Conservation (phyloP, 2,113 vertebrate species). For the Brachyhypopomus occidentalis region DNA sequence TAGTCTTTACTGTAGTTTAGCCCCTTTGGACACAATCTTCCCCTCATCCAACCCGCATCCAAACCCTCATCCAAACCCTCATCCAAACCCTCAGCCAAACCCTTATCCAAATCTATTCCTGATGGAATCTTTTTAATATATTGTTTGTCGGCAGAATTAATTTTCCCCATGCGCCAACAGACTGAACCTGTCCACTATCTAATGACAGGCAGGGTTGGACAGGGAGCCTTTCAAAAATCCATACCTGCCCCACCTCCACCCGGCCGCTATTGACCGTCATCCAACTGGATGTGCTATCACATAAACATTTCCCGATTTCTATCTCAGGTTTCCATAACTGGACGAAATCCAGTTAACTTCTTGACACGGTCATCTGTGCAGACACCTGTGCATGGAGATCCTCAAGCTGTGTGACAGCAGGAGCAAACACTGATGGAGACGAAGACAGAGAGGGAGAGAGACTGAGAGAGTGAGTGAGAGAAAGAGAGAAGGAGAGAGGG, state of each 20-base stretch:
- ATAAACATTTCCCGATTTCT: conserved; percentile 82
- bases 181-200: conserved; percentile 77
- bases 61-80: not conserved
- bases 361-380: conserved; percentile 73
- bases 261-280: conserved; percentile 79
- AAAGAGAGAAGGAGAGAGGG: not conserved
- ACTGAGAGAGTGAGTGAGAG: not conserved
- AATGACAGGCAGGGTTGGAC: conserved; percentile 69
- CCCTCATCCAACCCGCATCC: not conserved
- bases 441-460: conserved; percentile 1
- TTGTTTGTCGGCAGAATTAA: conserved; percentile 57
- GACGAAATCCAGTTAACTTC: conserved; percentile 83
- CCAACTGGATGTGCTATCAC: conserved; percentile 80
- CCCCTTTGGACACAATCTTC: conserved; percentile 15
- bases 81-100: too few species aligned
- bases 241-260: conserved; percentile 77
- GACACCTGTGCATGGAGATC: conserved; percentile 62
- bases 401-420: not conserved
- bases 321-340: conserved; percentile 80
- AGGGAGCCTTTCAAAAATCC: conserved; percentile 76
- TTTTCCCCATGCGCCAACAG: conserved; percentile 65
- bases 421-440: not conserved
- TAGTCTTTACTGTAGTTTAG: conserved; percentile 25
- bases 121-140: conserved; percentile 53
- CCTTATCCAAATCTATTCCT: not conserved